Evolutionary conservation across 2,113 vertebrate species (phyloP).

Genomic region (Microcebus tavaratra): DNA sequence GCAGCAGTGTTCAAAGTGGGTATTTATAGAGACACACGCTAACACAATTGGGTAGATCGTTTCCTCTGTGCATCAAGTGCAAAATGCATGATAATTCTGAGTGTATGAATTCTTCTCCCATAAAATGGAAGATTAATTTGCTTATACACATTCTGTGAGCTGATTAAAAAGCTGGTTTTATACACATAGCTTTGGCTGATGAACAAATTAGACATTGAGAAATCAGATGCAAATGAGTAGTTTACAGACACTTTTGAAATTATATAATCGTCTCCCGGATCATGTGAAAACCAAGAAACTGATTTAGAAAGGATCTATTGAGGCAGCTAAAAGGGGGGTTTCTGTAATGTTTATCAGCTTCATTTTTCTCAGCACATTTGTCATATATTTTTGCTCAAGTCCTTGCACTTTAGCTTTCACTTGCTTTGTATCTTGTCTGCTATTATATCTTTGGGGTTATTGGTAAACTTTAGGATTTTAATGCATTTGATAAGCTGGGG

Average conservation of each 20-base stretch:
- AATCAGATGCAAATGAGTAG: constrained; percentile 77
- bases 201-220: constrained; percentile 76
- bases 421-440: neutral
- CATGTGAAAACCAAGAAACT: neutral
- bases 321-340: neutral
- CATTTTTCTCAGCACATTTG: neutral
- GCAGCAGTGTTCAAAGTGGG: neutral
- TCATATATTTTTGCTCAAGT: neutral
- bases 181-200: constrained; percentile 55
- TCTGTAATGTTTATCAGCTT: neutral
- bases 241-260: constrained; percentile 68
- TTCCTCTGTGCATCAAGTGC: neutral
- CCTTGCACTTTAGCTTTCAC: neutral
- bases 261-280: neutral
- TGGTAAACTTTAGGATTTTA: neutral
- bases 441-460: neutral
- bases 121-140: constrained; percentile 64
- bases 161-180: constrained; percentile 61
- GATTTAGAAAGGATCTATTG: neutral
- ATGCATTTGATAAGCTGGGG: neutral
- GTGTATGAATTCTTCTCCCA: neutral
- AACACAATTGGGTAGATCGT: neutral
- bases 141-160: constrained; percentile 9
- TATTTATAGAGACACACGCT: neutral
- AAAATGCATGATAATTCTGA: neutral